These are phyloP conservation scores for Chlorodrepanis virens DNA, from an alignment of 2,113 vertebrate genomes.

Conservation along the genomic window DNA sequence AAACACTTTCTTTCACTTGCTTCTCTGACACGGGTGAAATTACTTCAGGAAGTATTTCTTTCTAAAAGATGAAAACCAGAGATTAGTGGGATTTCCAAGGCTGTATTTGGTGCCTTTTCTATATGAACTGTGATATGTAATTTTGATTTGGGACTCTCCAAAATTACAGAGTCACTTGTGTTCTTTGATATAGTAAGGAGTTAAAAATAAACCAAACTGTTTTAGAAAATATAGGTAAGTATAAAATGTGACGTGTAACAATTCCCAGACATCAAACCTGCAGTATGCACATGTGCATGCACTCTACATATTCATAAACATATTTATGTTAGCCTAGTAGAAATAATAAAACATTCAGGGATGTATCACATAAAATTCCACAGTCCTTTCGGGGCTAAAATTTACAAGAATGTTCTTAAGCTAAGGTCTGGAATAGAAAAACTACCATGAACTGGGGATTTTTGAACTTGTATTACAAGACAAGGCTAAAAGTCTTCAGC, in stretches of 20 bases:
- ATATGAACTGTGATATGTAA: not conserved
- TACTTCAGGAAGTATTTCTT: not conserved
- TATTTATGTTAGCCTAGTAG: not conserved
- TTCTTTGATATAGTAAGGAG: not conserved
- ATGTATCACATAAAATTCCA: not conserved
- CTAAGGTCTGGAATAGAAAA: not conserved
- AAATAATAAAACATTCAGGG: not conserved
- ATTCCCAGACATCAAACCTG: not conserved
- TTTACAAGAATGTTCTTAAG: not conserved
- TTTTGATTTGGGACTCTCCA: not conserved
- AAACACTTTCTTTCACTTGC: not conserved
- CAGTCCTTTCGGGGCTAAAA: not conserved
- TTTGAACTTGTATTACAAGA: not conserved
- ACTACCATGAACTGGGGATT: not conserved
- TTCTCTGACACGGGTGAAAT: not conserved
- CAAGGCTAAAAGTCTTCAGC: not conserved
- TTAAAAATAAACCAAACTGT: not conserved
- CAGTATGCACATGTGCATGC: not conserved
- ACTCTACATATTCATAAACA: not conserved
- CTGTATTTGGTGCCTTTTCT: not conserved
- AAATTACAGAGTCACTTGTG: not conserved
- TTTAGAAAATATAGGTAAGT: not conserved
- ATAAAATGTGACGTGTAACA: not conserved
- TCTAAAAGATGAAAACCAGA: not conserved
- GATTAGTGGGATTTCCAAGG: slow-evolving; percentile 6